Conservation (phyloP, 2,113 vertebrate genomes). For the Lophura nycthemera region DNA sequence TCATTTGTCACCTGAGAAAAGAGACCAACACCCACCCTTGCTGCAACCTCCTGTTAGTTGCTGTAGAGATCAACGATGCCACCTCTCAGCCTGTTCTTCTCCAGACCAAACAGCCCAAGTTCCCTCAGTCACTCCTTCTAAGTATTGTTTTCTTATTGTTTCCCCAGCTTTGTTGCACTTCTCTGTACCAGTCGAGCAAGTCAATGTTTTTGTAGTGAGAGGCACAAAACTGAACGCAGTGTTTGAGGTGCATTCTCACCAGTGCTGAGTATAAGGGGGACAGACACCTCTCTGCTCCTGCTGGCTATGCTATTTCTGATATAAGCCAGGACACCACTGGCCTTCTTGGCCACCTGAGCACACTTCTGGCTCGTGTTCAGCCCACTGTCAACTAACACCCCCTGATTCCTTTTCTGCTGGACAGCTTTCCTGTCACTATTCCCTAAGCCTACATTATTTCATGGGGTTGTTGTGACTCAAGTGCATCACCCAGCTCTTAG, state of each 20-base stretch:
- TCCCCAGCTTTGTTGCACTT: background rate
- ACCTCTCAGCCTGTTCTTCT: background rate
- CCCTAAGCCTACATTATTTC: background rate
- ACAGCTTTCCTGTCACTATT: no score
- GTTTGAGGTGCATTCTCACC: background rate
- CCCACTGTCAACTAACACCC: no score
- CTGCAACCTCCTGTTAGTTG: background rate
- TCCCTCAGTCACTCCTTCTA: background rate
- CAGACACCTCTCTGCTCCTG: background rate
- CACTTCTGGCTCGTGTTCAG: no score
- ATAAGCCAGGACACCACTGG: background rate
- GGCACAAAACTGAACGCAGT: background rate
- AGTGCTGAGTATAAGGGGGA: background rate
- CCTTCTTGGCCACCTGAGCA: background rate
- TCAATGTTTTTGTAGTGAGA: background rate
- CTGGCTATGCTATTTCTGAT: background rate
- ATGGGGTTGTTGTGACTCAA: background rate
- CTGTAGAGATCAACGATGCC: background rate
- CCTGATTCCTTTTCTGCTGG: no score
- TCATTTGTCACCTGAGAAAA: background rate
- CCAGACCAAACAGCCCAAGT: background rate
- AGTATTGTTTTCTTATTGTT: background rate
- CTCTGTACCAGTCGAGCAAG: background rate
- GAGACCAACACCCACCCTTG: background rate
- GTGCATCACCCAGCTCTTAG: background rate